Evolutionary conservation across 2,797 vertebrate species (phyloP), one percentile per base, ranked within the genome.

Genomic region (Rhodeus uyekii): DNA sequence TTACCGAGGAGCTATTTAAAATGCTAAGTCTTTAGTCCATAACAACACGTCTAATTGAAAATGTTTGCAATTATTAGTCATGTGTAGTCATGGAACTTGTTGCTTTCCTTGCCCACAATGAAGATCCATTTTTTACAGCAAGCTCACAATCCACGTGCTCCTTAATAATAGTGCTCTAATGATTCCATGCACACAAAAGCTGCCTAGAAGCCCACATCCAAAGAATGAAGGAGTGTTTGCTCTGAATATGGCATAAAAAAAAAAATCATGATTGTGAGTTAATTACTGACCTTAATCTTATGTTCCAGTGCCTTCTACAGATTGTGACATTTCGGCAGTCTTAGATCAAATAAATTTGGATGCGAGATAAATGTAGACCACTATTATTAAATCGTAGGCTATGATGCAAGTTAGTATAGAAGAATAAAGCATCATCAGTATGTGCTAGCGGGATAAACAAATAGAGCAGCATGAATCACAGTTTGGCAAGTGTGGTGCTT

Each of bases 1-100:
- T 71, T 71, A 80, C 13, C 12, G 65, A 44, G 38, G 38, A 60
- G 38, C 18, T 69, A 24, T 60, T 69, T 69, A 44, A 69, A 79
- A 78, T 67, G 39, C 24, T 46, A 69, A 8, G 27, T 34, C 67
- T 14, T 46, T 42, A n/a, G n/a, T 60, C 71, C 19, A 71, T 34
- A 24, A 19, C 29, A 34, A 46, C 29, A 22, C 1, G 3, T 18
- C 27, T 71, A 46, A 46, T 60, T 60, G 13, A 46, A 71, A 34
- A 73, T n/a, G 19, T 53, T 36, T 34, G 10, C 29, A 8, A 53
- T 72, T 72, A n/a, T n/a, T 46, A 72, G 29, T 72, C 1, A 50
- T n/a, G 10, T 34, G 69, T 53, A 50, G 29, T 72, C 29, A 50
- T 50, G 46, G 46, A 72, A 53, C 44, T 72, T 72, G 68, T 71